A percentile compares a stretch with the other conserved stretches of the same genome.
Conservation (phyloP, 2,113 vertebrate species). For the Mesitornis unicolor region DNA sequence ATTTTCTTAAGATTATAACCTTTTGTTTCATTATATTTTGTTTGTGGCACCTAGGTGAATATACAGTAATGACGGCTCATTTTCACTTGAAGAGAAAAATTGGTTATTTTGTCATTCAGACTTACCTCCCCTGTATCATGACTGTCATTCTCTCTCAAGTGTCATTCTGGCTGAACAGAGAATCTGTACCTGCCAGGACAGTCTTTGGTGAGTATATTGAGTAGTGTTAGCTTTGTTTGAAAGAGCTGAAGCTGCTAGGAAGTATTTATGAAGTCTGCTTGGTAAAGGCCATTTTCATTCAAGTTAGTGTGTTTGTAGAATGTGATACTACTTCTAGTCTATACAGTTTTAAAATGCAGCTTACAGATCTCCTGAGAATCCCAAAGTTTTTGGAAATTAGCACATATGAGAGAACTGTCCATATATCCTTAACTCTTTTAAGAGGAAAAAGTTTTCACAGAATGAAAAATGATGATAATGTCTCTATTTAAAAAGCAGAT, state of each 20-base stretch:
- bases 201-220: constrained; percentile 89
- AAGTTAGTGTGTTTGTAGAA: not conserved
- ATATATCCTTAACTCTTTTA: not conserved
- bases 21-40: constrained; percentile 17
- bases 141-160: constrained; percentile 99
- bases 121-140: constrained; percentile 98
- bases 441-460: not conserved
- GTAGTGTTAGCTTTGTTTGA: not conserved
- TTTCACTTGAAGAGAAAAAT: constrained; percentile 99
- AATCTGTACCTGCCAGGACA: constrained; percentile 96
- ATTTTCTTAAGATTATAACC: not conserved
- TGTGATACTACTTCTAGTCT: not conserved
- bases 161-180: constrained; percentile 98
- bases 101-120: constrained; percentile 99
- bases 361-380: not conserved
- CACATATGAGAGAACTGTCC: not conserved
- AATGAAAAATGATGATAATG: not conserved
- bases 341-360: not conserved
- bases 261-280: not conserved
- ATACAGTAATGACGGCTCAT: constrained; percentile 98
- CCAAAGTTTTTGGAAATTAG: not conserved
- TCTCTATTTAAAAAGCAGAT: not conserved
- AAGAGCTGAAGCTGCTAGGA: not conserved
- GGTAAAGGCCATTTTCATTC: not conserved
- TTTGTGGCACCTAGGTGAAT: constrained; percentile 83